These are phyloP conservation scores for Chaetoderma sp. DNA, from an alignment of 2,888 invertebrate genomes.

Conservation along the genomic window DNA sequence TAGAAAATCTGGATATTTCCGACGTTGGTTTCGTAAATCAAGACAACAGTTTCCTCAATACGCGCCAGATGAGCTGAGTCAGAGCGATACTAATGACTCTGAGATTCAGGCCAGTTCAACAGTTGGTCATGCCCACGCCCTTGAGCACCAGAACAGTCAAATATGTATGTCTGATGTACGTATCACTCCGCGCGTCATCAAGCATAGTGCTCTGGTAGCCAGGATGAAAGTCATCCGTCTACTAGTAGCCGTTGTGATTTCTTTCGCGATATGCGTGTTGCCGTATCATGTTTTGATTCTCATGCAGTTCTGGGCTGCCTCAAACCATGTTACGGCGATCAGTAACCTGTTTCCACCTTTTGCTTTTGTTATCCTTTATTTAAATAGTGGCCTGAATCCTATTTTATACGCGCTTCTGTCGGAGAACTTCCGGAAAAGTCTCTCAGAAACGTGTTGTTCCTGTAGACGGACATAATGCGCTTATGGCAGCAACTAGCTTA, in stretches of 20 bases:
- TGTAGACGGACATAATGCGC: no score
- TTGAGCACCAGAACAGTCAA: no score
- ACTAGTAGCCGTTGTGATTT: slow-evolving; percentile 87
- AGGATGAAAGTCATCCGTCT: slow-evolving; percentile 88
- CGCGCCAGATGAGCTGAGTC: not conserved
- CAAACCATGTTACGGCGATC: slow-evolving; percentile 53
- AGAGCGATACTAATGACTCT: not conserved
- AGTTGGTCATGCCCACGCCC: no score
- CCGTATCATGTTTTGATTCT: slow-evolving; percentile 83
- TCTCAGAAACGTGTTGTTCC: slow-evolving; percentile 88
- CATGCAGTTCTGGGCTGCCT: slow-evolving; percentile 86
- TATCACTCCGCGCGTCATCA: slow-evolving; percentile 18
- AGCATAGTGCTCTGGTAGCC: slow-evolving; percentile 74
- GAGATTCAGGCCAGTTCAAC: not conserved
- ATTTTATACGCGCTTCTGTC: slow-evolving; percentile 89
- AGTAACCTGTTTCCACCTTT: slow-evolving; percentile 78
- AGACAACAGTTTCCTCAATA: not conserved
- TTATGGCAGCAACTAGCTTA: no score
- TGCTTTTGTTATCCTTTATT: slow-evolving; percentile 87
- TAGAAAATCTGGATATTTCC: not conserved
- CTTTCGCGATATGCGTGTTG: slow-evolving; percentile 89
- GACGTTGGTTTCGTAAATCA: no score
- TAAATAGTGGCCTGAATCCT: slow-evolving; percentile 92
- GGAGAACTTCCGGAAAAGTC: slow-evolving; percentile 85
- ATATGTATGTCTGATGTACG: no score